Conservation (phyloP, 1,140 invertebrate genomes). For the Drosophila kepulauana region DNA sequence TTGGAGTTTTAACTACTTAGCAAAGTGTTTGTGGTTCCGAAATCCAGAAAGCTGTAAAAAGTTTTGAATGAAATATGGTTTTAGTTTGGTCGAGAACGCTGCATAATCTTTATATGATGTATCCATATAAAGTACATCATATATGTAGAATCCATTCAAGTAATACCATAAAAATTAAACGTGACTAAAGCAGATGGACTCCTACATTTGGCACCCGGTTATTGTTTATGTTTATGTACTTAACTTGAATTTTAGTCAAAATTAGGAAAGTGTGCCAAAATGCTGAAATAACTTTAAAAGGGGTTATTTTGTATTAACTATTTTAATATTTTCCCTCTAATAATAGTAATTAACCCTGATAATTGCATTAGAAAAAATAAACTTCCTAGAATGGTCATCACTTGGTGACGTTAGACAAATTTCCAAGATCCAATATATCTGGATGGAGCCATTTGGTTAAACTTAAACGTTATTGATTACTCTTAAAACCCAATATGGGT, state of each 20-base stretch:
- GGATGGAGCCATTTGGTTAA: background rate
- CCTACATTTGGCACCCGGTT: too few species aligned
- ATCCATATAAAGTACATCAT: background rate
- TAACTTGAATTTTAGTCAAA: too few species aligned
- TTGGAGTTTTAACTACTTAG: conserved; percentile 13
- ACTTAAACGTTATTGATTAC: background rate
- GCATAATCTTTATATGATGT: conserved; percentile 19
- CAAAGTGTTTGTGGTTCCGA: background rate
- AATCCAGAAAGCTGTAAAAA: conserved; percentile 55
- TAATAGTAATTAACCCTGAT: too few species aligned
- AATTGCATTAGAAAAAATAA: background rate
- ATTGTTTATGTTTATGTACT: too few species aligned
- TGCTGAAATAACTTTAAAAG: too few species aligned
- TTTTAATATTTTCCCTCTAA: background rate
- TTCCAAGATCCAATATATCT: background rate
- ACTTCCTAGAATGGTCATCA: background rate
- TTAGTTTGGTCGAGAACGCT: conserved; percentile 22
- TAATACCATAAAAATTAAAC: too few species aligned
- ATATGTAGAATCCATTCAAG: background rate
- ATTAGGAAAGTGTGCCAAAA: too few species aligned
- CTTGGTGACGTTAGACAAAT: background rate
- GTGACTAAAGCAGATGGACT: too few species aligned
- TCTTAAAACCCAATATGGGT: background rate
- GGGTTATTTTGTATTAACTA: too few species aligned
- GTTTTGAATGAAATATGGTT: background rate